A percentile compares a stretch with the other conserved stretches of the same genome.
These are phyloP conservation scores for Ctenoplectra terminalis DNA, from an alignment of 1,140 invertebrate species.

Conservation along the genomic window DNA sequence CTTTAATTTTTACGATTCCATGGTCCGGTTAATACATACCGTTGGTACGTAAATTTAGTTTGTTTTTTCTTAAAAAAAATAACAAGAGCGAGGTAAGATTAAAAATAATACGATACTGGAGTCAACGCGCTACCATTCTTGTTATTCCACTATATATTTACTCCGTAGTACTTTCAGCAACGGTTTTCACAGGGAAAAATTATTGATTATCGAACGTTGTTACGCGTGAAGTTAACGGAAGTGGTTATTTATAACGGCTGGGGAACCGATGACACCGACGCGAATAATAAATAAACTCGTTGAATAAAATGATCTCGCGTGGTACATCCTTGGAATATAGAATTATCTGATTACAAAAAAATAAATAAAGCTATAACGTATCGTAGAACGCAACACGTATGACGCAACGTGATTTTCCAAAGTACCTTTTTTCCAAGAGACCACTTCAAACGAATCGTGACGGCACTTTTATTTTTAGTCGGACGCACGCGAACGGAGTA, in stretches of 20 bases:
- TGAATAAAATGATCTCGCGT: not conserved
- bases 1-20: not conserved
- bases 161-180: not conserved
- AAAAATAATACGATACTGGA: not conserved
- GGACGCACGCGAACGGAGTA: not conserved
- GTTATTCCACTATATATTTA: constrained; percentile 43
- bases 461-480: constrained; percentile 18
- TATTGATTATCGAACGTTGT: constrained; percentile 43
- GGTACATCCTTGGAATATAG: no score
- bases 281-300: constrained; percentile 30
- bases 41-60: not conserved
- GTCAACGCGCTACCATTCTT: not conserved
- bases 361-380: no score
- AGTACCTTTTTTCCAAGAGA: not conserved
- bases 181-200: constrained; percentile 11
- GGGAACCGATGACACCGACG: constrained; percentile 37
- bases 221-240: constrained; percentile 28
- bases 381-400: no score
- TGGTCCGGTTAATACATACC: not conserved
- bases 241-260: constrained; percentile 39
- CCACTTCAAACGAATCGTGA: not conserved
- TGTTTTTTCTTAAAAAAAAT: not conserved
- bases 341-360: no score
- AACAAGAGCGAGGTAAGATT: not conserved
- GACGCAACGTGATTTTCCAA: not conserved